phyloP scores from a whole-genome alignment of 1,140 invertebrate species.

The Meloidogyne chitwoodi region DNA sequence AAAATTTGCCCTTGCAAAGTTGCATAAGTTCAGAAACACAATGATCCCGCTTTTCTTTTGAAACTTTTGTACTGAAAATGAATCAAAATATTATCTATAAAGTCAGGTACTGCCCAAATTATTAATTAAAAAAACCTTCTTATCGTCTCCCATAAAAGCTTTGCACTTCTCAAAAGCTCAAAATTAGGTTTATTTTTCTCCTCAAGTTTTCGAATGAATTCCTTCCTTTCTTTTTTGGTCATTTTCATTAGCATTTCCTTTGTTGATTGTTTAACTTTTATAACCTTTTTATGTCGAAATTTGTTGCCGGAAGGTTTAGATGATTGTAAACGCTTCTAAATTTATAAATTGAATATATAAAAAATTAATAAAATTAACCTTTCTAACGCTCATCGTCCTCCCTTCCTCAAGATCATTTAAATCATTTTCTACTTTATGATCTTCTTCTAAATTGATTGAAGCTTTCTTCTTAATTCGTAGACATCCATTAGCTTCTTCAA shows the following conservation, averaged over 20 bases:
- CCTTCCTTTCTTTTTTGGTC: constrained; percentile 38
- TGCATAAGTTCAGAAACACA: constrained; percentile 71
- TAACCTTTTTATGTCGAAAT: constrained; percentile 2
- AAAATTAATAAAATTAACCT: background rate
- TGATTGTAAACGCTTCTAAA: background rate
- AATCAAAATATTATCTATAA: background rate
- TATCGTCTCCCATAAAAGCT: constrained; percentile 44
- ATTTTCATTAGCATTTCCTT: constrained; percentile 40
- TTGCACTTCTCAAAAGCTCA: constrained; percentile 20
- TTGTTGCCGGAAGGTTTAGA: background rate
- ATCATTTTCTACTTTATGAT: constrained; percentile 7
- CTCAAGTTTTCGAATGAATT: constrained; percentile 35
- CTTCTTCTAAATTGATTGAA: background rate
- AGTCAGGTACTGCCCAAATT: background rate
- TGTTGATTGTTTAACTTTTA: constrained; percentile 38
- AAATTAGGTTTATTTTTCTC: constrained; percentile 41
- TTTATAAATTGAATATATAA: constrained; percentile 9
- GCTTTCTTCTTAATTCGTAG: background rate
- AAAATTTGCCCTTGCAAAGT: constrained; percentile 70
- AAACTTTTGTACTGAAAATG: constrained; percentile 51
- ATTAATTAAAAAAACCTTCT: constrained; percentile 28
- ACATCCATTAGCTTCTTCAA: background rate
- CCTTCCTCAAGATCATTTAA: background rate
- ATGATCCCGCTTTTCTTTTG: constrained; percentile 67
- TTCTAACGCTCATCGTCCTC: background rate